phyloP scores from a whole-genome alignment of 1,140 invertebrate genomes.

The Brachionus sp. region DNA sequence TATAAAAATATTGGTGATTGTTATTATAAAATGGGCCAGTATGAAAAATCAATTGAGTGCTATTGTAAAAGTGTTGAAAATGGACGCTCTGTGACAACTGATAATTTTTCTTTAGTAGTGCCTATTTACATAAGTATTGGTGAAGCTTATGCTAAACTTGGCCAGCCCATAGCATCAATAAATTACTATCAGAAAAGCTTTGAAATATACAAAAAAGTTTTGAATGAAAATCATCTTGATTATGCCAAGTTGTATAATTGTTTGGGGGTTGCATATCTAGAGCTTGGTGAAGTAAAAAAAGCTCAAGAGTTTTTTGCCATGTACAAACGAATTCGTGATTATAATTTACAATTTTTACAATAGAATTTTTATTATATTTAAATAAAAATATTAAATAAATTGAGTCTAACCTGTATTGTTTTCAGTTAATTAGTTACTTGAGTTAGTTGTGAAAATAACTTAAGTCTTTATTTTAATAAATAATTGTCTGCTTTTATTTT shows the following conservation, averaged over 20 bases:
- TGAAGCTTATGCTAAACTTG: not conserved
- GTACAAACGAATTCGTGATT: constrained; percentile 17
- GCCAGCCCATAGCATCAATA: not conserved
- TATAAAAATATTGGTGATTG: not conserved
- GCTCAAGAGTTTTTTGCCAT: constrained; percentile 22
- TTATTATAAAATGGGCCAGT: not conserved
- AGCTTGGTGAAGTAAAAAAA: not conserved
- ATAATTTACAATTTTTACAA: not conserved
- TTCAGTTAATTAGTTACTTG: too few species aligned
- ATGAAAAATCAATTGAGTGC: not conserved
- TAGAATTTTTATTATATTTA: not conserved
- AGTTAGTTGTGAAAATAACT: too few species aligned
- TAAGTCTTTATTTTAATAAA: too few species aligned
- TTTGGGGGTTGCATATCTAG: not conserved
- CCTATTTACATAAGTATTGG: not conserved
- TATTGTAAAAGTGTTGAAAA: constrained; percentile 1
- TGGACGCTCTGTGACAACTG: not conserved
- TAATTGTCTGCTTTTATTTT: too few species aligned
- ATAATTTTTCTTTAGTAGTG: not conserved
- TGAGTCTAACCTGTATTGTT: too few species aligned
- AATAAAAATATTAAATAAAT: too few species aligned
- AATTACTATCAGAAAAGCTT: not conserved
- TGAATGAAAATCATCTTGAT: not conserved
- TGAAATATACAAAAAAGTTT: not conserved
- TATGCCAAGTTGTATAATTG: not conserved